phyloP scores from a whole-genome alignment of 2,888 invertebrate species.

The Arenicola marina region DNA sequence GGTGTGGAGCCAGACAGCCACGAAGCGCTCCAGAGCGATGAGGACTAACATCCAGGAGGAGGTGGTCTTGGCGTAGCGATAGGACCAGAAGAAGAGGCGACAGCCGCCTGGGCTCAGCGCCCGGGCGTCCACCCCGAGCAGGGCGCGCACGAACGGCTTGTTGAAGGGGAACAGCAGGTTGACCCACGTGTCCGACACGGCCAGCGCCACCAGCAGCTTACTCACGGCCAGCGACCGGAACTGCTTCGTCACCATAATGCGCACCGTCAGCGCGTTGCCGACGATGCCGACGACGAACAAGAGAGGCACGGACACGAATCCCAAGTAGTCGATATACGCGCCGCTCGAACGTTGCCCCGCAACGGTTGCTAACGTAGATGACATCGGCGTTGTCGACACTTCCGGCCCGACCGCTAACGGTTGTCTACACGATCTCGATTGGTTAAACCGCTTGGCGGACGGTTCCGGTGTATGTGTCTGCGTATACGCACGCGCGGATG shows the following conservation, averaged over 20 bases:
- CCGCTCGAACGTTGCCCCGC: too few species aligned
- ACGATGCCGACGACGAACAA: constrained; percentile 33
- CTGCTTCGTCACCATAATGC: constrained; percentile 32
- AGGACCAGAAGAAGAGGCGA: constrained; percentile 38
- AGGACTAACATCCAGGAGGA: constrained; percentile 43
- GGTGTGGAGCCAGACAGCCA: constrained; percentile 40
- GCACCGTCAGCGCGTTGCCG: constrained; percentile 37
- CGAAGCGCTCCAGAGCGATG: constrained; percentile 39
- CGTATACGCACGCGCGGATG: too few species aligned
- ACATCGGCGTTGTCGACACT: too few species aligned
- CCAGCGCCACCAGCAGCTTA: constrained; percentile 35
- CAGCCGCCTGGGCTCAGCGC: constrained; percentile 35
- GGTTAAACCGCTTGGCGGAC: too few species aligned
- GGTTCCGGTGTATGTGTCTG: too few species aligned
- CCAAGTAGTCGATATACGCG: constrained; percentile 10
- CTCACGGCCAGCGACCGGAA: constrained; percentile 33
- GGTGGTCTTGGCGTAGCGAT: constrained; percentile 38
- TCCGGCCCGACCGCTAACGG: too few species aligned
- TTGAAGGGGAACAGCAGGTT: constrained; percentile 39
- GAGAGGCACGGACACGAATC: constrained; percentile 31
- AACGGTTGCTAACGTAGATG: too few species aligned
- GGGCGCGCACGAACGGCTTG: constrained; percentile 31
- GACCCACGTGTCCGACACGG: constrained; percentile 37
- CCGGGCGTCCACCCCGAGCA: constrained; percentile 36
- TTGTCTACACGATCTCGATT: too few species aligned